Percentiles rank a stretch among this genome's conserved stretches.
phyloP scores from a whole-genome alignment of 1,140 invertebrate species.

The Bradynema listronoti region DNA sequence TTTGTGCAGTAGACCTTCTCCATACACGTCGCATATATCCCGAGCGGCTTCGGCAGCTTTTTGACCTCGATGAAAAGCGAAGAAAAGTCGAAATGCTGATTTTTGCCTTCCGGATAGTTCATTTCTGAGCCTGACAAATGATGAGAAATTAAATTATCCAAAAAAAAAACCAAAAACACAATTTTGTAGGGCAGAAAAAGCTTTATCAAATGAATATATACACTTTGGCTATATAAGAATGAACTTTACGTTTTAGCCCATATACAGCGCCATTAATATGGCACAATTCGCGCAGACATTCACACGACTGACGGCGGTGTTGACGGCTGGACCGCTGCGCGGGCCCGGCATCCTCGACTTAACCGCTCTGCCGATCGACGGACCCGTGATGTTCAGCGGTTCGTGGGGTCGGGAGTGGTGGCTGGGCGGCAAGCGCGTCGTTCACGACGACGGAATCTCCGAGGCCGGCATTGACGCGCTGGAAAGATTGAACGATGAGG shows the following conservation, averaged over 20 bases:
- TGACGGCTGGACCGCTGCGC: constrained; percentile 49
- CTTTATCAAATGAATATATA: neutral
- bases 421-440: constrained; percentile 49
- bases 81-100: no score
- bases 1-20: no score
- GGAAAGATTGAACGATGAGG: constrained; percentile 42
- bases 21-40: no score
- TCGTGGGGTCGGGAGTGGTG: constrained; percentile 58
- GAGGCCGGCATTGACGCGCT: constrained; percentile 48
- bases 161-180: no score
- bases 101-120: no score
- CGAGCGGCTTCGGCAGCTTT: no score
- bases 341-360: constrained; percentile 50
- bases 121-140: no score
- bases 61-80: no score
- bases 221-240: neutral
- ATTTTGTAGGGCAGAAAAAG: no score
- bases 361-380: constrained; percentile 54
- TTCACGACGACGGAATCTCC: constrained; percentile 55
- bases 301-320: constrained; percentile 48
- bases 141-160: no score
- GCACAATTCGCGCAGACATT: constrained; percentile 45
- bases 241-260: constrained; percentile 37
- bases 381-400: constrained; percentile 55
- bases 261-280: constrained; percentile 54